Conservation (phyloP, 2,888 invertebrate genomes). For the Leuctra nigra region DNA sequence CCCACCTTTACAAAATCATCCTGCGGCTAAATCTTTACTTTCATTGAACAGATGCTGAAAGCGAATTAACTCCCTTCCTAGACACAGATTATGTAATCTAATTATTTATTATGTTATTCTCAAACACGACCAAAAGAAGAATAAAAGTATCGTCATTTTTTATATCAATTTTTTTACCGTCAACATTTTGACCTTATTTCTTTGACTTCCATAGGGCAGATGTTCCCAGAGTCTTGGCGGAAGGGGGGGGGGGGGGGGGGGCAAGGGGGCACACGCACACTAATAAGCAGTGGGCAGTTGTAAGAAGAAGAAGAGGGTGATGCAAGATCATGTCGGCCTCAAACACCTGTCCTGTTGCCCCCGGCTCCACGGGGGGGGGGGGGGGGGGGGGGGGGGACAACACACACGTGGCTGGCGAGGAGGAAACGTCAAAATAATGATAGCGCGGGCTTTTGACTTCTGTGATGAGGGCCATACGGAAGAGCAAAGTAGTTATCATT, state of each 20-base stretch:
- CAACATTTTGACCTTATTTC: slow-evolving; percentile 5
- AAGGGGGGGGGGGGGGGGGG: no score
- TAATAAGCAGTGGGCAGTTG: background rate
- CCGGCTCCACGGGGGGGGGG: background rate
- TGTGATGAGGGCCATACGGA: background rate
- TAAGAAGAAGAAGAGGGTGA: background rate
- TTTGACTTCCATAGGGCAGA: slow-evolving; percentile 1
- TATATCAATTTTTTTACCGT: background rate
- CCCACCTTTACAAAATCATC: no score
- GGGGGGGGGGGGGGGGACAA: background rate
- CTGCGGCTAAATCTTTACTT: no score
- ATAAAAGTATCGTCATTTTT: background rate
- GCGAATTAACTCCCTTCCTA: no score
- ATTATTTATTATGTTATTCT: no score
- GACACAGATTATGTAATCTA: no score
- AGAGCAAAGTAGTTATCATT: background rate
- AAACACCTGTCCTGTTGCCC: no score
- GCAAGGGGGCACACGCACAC: background rate
- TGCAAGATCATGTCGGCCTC: background rate
- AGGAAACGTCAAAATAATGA: background rate
- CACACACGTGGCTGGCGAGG: background rate
- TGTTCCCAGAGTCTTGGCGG: no score
- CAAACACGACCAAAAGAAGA: background rate
- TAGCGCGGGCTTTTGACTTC: background rate
- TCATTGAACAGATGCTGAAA: no score